Conservation (phyloP, 2,113 vertebrate species). For the Platichthys flesus region DNA sequence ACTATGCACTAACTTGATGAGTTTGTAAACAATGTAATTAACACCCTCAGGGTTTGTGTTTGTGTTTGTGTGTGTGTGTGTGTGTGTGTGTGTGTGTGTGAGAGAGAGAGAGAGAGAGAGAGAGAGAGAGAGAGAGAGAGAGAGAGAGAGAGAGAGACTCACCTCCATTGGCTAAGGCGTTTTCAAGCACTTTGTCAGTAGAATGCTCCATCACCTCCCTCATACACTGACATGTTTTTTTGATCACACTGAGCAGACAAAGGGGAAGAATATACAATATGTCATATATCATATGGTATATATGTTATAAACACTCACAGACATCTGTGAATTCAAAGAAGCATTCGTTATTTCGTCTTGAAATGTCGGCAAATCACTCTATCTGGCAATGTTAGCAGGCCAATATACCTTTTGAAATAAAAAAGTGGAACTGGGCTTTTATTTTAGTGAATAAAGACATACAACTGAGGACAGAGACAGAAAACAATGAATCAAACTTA, state of each 20-base stretch:
- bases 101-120: too few species aligned
- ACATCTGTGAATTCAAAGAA: too few species aligned
- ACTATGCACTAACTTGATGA: constrained; percentile 4
- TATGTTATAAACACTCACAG: too few species aligned
- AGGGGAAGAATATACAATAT: constrained; percentile 7
- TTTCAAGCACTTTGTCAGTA: constrained; percentile 90
- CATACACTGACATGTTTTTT: constrained; percentile 89
- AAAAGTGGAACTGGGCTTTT: constrained; percentile 8
- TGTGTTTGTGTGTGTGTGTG: constrained; percentile 6
- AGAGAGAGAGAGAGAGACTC: constrained; percentile 51
- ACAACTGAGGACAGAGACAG: background rate
- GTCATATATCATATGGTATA: background rate
- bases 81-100: too few species aligned
- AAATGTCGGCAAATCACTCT: background rate
- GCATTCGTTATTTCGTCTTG: too few species aligned
- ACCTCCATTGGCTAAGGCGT: constrained; percentile 91
- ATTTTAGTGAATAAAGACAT: background rate
- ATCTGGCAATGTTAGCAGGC: too few species aligned
- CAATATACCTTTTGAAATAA: background rate
- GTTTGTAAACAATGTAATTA: background rate
- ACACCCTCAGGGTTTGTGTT: background rate
- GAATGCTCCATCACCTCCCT: constrained; percentile 91
- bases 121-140: too few species aligned
- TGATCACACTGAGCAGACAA: constrained; percentile 84
- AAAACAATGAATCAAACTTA: background rate